Conservation (phyloP, 2,113 vertebrate species). For the Channa maculata region DNA sequence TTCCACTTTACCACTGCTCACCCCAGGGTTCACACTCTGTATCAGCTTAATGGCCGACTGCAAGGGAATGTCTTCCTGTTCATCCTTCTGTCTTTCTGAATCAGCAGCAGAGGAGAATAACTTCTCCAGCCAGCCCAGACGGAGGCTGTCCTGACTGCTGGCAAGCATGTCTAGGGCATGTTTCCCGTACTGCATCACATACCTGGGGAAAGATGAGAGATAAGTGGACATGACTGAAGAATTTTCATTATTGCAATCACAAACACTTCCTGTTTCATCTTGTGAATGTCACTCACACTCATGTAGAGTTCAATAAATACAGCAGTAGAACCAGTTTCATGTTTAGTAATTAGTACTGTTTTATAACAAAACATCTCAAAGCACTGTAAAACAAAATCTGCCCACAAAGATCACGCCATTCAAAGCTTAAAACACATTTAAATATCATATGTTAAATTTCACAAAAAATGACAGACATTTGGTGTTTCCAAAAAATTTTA, state of each 20-base stretch:
- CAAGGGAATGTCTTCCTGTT: slow-evolving; percentile 84
- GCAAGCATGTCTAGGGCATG: slow-evolving; percentile 94
- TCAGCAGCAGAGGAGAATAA: slow-evolving; percentile 81
- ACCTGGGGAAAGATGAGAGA: slow-evolving; percentile 72
- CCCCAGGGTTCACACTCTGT: slow-evolving; percentile 89
- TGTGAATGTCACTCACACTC: not conserved
- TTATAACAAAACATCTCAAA: slow-evolving; percentile 7
- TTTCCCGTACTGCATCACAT: slow-evolving; percentile 94
- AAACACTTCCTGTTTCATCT: slow-evolving; percentile 15
- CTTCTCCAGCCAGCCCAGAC: slow-evolving; percentile 91
- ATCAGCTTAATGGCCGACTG: slow-evolving; percentile 88
- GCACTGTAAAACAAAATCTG: not conserved
- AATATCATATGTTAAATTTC: too few relatives aligned
- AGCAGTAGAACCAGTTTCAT: slow-evolving; percentile 12
- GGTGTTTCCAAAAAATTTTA: too few relatives aligned
- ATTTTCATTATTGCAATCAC: not conserved
- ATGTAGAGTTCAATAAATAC: slow-evolving; percentile 16
- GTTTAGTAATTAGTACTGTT: slow-evolving; percentile 9
- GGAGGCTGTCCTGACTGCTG: slow-evolving; percentile 93
- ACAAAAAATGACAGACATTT: too few relatives aligned
- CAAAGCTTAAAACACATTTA: not conserved
- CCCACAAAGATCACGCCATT: not conserved
- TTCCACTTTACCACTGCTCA: slow-evolving; percentile 90
- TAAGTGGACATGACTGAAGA: not conserved
- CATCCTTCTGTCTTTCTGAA: slow-evolving; percentile 74